Evolutionary conservation across 2,888 invertebrate species (phyloP).

Genomic region (Nymphalis polychloros): DNA sequence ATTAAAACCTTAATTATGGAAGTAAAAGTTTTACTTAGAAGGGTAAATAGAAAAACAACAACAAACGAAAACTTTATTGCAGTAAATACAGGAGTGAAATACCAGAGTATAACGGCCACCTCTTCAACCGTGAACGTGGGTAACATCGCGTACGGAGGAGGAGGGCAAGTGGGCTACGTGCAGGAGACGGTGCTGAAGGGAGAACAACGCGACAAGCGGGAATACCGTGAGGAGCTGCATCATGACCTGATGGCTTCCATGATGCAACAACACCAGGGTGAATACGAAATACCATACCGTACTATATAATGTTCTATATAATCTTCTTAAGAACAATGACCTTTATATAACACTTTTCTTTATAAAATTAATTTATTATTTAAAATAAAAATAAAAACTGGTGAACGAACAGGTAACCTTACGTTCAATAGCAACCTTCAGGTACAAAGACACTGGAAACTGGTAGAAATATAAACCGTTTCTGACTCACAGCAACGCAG

Average conservation of each 20-base stretch:
- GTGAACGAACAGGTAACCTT: too few relatives aligned
- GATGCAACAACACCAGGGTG: slow-evolving; percentile 75
- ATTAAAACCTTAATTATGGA: too few relatives aligned
- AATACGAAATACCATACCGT: background rate
- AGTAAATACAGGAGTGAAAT: slow-evolving; percentile 77
- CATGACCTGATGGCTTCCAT: slow-evolving; percentile 80
- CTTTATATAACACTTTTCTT: too few relatives aligned
- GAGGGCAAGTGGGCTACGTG: slow-evolving; percentile 66
- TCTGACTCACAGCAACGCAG: too few relatives aligned
- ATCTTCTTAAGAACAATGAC: too few relatives aligned
- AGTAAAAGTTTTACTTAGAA: too few relatives aligned
- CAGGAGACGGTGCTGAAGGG: slow-evolving; percentile 64
- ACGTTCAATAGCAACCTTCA: too few relatives aligned
- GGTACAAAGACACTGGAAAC: too few relatives aligned
- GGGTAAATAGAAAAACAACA: background rate
- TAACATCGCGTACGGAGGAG: slow-evolving; percentile 71
- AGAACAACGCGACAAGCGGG: slow-evolving; percentile 68
- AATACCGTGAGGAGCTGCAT: slow-evolving; percentile 77
- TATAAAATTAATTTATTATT: too few relatives aligned
- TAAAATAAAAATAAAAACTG: too few relatives aligned
- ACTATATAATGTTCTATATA: background rate
- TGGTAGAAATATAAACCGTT: too few relatives aligned
- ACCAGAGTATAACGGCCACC: slow-evolving; percentile 75
- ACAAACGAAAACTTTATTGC: slow-evolving; percentile 19
- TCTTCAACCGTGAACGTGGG: slow-evolving; percentile 71